Evolutionary conservation across 1,140 invertebrate genomes (phyloP), one percentile per base, ranked within the genome.

Genomic region (Trinorchestia longiramus): DNA sequence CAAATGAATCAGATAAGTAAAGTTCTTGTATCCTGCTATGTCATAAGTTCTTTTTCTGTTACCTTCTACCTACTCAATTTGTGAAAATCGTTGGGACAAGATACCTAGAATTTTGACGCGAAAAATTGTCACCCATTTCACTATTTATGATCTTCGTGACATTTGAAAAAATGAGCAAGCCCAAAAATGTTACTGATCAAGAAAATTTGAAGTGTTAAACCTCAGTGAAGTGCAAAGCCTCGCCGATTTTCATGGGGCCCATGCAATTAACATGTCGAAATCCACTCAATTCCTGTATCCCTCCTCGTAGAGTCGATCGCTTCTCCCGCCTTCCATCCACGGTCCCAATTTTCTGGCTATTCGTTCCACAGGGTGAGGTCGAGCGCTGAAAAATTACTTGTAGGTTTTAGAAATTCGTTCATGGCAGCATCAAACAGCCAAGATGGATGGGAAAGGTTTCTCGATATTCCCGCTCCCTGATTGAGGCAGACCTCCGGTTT

Each of bases 281-380:
- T 36, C 28, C 62, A 23, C 62, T 77, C 28, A 77, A 77, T 77
- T 77, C 28, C 28, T 3, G 62, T 77, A 23, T 77, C 62, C 62
- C 62, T 23, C 1, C 28, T 36, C 62, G 62, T 36, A 77, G 15
- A 77, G 43, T 91, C 43, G 41, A 43, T 45, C 44, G 15, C 43
- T 28, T 8, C 4, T 47, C 3, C 44, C 92, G 43, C 92, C 44
- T 94, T 11, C 92, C 92, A 94, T 17, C 43, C 44, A 43, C 41
- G 88, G 43, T 40, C 44, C 44, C 92, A 94, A 94, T 94, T 94
- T 94, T 94, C 43, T 94, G 92, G 92, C 44, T 43, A 94, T 94
- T 94, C 92, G 92, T 94, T 94, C 92, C 92, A 94, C 92, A 94
- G 92, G 92, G 92, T 94, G 92, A 94, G 92, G 92, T 40, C 92